Percentiles rank a stretch among this genome's conserved stretches.
Conservation (phyloP, 2,113 vertebrate genomes). For the Ctenomys sociabilis region DNA sequence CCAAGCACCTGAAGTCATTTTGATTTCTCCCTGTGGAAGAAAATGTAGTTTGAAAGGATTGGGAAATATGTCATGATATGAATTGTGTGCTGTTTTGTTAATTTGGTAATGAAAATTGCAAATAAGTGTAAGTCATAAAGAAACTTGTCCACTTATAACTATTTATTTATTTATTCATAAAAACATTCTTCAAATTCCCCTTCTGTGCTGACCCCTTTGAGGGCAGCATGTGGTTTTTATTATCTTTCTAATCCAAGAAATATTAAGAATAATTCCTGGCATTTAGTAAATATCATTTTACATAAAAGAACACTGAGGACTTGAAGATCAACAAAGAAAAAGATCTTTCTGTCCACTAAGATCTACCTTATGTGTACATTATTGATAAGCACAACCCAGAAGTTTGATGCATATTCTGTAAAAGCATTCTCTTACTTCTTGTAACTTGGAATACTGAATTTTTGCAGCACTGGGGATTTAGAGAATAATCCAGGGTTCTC, state of each 20-base stretch:
- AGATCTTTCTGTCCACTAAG: background rate
- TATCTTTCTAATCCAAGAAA: background rate
- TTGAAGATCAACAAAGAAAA: background rate
- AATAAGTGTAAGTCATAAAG: background rate
- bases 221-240: background rate
- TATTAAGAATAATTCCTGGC: background rate
- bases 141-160: background rate
- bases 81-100: constrained; percentile 10
- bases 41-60: background rate
- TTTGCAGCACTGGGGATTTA: background rate
- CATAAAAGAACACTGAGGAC: background rate
- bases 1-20: background rate
- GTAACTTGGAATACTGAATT: background rate
- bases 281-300: background rate
- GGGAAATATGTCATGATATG: background rate
- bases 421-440: background rate
- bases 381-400: background rate
- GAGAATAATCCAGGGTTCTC: background rate
- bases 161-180: background rate
- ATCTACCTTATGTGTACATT: background rate
- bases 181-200: background rate
- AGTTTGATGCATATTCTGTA: background rate
- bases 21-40: background rate
- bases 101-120: background rate
- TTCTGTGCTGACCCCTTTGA: background rate